Evolutionary conservation across 2,888 invertebrate genomes (phyloP).

Genomic region (Xestobium rufovillosum): DNA sequence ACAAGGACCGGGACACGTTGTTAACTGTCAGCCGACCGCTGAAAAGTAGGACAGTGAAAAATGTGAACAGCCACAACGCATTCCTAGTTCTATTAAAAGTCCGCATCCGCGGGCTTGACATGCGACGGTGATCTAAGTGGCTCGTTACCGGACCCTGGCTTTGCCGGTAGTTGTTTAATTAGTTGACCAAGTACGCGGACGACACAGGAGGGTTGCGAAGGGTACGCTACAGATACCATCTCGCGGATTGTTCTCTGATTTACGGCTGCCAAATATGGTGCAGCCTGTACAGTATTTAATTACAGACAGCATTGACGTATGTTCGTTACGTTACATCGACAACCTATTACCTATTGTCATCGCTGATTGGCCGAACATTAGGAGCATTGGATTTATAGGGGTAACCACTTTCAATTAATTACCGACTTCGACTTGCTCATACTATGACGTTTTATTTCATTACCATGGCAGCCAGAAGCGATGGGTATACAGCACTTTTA

Average conservation of each 20-base stretch:
- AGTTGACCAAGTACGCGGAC: background rate
- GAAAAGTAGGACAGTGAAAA: too few species aligned
- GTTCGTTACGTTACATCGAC: too few species aligned
- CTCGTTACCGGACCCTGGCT: slow-evolving; percentile 2
- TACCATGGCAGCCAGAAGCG: too few species aligned
- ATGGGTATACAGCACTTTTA: too few species aligned
- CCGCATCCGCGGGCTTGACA: too few species aligned
- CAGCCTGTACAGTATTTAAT: slow-evolving; percentile 1
- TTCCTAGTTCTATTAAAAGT: too few species aligned
- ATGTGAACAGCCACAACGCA: too few species aligned
- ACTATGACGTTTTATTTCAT: too few species aligned
- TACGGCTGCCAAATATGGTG: slow-evolving; percentile 12
- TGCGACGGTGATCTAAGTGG: background rate
- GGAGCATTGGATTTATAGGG: background rate
- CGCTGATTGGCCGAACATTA: slow-evolving; percentile 1
- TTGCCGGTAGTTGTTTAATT: slow-evolving; percentile 1
- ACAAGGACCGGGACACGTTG: too few species aligned
- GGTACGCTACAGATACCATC: slow-evolving; percentile 10
- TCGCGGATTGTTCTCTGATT: slow-evolving; percentile 13
- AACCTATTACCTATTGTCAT: background rate
- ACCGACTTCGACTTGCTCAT: too few species aligned
- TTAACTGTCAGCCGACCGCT: too few species aligned
- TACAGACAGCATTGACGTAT: slow-evolving; percentile 4
- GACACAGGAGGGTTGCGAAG: slow-evolving; percentile 4
- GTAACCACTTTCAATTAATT: too few species aligned